These are phyloP conservation scores for Drosophila nasuta DNA, from an alignment of 1,140 invertebrate species.

Conservation along the genomic window DNA sequence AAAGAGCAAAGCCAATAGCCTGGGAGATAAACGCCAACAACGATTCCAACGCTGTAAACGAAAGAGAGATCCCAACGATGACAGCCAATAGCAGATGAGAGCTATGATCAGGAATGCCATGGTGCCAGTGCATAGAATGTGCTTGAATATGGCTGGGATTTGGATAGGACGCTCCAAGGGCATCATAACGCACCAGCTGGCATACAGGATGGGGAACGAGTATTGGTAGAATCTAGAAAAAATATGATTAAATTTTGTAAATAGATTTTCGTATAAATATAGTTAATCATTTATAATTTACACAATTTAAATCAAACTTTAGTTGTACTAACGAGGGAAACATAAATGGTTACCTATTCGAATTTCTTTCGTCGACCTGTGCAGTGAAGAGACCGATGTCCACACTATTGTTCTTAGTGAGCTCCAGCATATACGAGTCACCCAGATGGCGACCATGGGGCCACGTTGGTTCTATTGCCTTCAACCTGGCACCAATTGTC, in stretches of 20 bases:
- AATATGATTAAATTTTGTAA: too few relatives aligned
- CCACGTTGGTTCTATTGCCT: constrained; percentile 26
- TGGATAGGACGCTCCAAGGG: constrained; percentile 46
- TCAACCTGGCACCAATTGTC: constrained; percentile 28
- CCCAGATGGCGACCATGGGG: background rate
- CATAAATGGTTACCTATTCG: constrained; percentile 6
- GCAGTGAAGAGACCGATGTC: constrained; percentile 46
- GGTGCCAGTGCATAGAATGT: constrained; percentile 18
- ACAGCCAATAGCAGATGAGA: background rate
- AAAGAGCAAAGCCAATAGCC: constrained; percentile 24
- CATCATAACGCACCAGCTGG: constrained; percentile 59
- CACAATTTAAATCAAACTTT: background rate
- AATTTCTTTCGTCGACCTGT: background rate
- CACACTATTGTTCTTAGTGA: constrained; percentile 43
- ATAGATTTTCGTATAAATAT: too few relatives aligned
- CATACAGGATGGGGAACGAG: constrained; percentile 43
- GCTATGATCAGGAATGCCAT: constrained; percentile 11
- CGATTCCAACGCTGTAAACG: constrained; percentile 5
- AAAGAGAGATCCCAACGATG: background rate
- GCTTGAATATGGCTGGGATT: constrained; percentile 15
- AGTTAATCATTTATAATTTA: too few relatives aligned
- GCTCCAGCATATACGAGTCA: constrained; percentile 40
- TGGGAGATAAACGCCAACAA: background rate
- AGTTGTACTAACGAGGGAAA: background rate
- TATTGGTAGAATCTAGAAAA: constrained; percentile 22